These are phyloP conservation scores for Phalacrocorax pelagicus DNA, from an alignment of 2,113 vertebrate genomes.

Conservation along the genomic window DNA sequence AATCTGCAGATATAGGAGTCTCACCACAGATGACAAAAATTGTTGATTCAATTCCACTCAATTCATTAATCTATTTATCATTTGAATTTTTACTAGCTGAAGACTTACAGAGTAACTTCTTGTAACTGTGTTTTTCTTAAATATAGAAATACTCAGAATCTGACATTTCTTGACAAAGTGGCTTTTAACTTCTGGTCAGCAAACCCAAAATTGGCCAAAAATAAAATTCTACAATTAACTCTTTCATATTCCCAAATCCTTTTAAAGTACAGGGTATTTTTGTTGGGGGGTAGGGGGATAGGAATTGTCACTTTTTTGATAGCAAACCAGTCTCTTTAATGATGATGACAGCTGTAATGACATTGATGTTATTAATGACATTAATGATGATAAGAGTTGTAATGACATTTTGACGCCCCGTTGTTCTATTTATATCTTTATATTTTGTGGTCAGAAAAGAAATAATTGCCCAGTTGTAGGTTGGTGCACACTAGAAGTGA, in stretches of 20 bases:
- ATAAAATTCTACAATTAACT: not conserved
- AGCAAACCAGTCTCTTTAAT: not conserved
- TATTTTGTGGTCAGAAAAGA: not conserved
- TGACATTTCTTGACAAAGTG: not conserved
- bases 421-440: not conserved
- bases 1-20: not conserved
- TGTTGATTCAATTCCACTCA: not conserved
- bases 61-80: not conserved
- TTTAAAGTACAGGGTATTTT: not conserved
- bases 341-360: not conserved
- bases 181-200: not conserved
- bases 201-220: not conserved
- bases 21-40: not conserved
- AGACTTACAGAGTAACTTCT: not conserved
- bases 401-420: not conserved
- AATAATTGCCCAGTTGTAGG: not conserved
- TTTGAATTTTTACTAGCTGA: not conserved
- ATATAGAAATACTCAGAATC: not conserved
- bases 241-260: not conserved
- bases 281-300: accelerated
- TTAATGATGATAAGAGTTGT: not conserved
- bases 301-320: not conserved
- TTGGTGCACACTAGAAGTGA: not conserved
- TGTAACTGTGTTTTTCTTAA: not conserved
- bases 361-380: not conserved